Conservation (phyloP, 1,140 invertebrate species). For the Kradibia gibbosae region DNA sequence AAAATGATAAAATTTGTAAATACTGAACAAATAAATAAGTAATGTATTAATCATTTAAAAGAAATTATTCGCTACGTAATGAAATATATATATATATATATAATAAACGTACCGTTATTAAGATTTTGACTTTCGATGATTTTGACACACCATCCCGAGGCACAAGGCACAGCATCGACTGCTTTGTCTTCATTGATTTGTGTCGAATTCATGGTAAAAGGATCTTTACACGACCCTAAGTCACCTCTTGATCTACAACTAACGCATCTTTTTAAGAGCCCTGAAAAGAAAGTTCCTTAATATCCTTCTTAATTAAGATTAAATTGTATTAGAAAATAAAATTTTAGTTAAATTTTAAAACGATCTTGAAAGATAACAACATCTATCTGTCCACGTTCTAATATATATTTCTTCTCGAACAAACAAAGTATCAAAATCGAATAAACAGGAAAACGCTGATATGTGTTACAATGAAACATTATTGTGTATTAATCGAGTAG, state of each 20-base stretch:
- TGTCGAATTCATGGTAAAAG: constrained; percentile 85
- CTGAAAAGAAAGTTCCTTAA: constrained; percentile 61
- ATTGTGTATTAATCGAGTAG: too few species aligned
- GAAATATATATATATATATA: neutral
- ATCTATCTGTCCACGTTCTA: too few species aligned
- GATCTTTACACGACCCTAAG: constrained; percentile 90
- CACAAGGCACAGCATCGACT: constrained; percentile 85
- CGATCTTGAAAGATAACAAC: too few species aligned
- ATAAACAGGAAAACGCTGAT: neutral
- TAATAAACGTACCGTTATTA: constrained; percentile 69
- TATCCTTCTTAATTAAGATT: neutral
- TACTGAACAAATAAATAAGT: too few species aligned
- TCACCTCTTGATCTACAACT: constrained; percentile 90
- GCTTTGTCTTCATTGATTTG: constrained; percentile 79
- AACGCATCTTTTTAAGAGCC: constrained; percentile 80
- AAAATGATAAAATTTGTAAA: too few species aligned
- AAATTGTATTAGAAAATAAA: too few species aligned
- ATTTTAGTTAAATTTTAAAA: too few species aligned
- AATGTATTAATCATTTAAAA: too few species aligned
- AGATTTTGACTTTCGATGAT: constrained; percentile 84
- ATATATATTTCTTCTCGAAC: neutral
- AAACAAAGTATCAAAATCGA: neutral
- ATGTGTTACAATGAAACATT: too few species aligned
- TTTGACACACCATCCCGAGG: constrained; percentile 95
- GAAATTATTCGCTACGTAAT: too few species aligned